Evolutionary conservation across 2,113 vertebrate genomes (phyloP), one percentile per base, ranked within the genome.

Genomic region (Mola mola): DNA sequence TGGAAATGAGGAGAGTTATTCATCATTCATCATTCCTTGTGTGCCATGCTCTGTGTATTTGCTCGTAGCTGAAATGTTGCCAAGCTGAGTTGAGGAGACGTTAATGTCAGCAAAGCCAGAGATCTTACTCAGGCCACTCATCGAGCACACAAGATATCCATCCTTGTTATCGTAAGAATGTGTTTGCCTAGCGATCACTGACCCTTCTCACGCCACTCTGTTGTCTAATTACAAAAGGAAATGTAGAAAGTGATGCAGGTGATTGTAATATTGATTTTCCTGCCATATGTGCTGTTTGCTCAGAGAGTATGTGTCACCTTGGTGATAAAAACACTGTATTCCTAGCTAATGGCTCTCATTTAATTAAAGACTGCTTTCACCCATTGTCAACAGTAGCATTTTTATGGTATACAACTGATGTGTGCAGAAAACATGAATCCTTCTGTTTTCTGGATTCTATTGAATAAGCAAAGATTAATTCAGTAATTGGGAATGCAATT

Each of bases 101-200:
- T 19, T 19, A 48, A 37, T 57, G 11, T 29, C 21, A 22, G 3
- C 62, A 29, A 60, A 73, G 48, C 40, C 42, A 28, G 17, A 60
- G 10, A 33, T 65, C 36, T 40, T 22, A 13, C 9, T 36, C 20
- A 5, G 31, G 31, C n/a, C n/a, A n/a, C n/a, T n/a, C n/a, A n/a
- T n/a, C n/a, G n/a, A n/a, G 2, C 47, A 9, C 52, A 66, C 71
- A 67, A 7, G 72, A 78, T 78, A 69, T 83, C 26, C 60, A 44
- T 78, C 59, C 72, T 76, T 43, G 72, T 82, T 25, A 40, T 42
- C 40, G 21, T 44, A 24, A 55, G 56, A 25, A 41, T 33, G 4
- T 76, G 75, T 82, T 88, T 80, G 36, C 63, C 62, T 13, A 56
- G 37, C 2, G 29, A 79, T 65, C 38, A 19, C 26, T 2, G 36